phyloP scores from a whole-genome alignment of 1,140 invertebrate species.

The Centruroides sculpturatus region DNA sequence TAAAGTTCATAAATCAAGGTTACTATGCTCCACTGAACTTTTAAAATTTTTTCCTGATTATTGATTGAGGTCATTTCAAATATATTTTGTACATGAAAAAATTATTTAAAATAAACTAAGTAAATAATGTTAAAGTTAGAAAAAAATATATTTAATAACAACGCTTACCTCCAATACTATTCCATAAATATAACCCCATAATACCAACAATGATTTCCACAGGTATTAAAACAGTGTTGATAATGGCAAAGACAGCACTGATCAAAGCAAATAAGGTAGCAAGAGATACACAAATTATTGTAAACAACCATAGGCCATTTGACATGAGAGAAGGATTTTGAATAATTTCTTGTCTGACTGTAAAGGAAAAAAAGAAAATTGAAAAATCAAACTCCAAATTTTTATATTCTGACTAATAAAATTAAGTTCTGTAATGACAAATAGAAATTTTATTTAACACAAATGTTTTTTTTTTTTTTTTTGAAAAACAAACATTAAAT shows the following conservation, averaged over 20 bases:
- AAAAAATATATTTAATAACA: background rate
- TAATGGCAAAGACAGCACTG: slow-evolving; percentile 53
- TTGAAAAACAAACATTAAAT: no score
- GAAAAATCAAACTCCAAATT: slow-evolving; percentile 6
- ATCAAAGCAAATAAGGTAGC: slow-evolving; percentile 50
- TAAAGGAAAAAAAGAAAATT: slow-evolving; percentile 18
- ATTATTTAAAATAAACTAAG: no score
- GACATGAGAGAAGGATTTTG: slow-evolving; percentile 48
- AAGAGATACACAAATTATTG: slow-evolving; percentile 44
- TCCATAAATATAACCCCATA: slow-evolving; percentile 65
- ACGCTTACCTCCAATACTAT: slow-evolving; percentile 51
- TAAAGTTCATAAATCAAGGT: no score
- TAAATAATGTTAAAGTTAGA: no score
- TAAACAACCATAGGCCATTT: slow-evolving; percentile 54
- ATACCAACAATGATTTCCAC: slow-evolving; percentile 52
- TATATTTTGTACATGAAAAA: no score
- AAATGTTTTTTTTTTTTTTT: no score
- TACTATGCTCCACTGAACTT: no score
- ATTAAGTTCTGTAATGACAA: background rate
- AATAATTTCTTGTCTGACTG: slow-evolving; percentile 44
- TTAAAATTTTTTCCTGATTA: no score
- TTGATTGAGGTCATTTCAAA: no score
- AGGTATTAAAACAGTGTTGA: slow-evolving; percentile 60
- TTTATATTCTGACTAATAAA: no score
- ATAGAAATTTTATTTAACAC: no score